These are phyloP conservation scores for Euwallacea fornicatus DNA, from an alignment of 1,140 invertebrate genomes.

Conservation along the genomic window DNA sequence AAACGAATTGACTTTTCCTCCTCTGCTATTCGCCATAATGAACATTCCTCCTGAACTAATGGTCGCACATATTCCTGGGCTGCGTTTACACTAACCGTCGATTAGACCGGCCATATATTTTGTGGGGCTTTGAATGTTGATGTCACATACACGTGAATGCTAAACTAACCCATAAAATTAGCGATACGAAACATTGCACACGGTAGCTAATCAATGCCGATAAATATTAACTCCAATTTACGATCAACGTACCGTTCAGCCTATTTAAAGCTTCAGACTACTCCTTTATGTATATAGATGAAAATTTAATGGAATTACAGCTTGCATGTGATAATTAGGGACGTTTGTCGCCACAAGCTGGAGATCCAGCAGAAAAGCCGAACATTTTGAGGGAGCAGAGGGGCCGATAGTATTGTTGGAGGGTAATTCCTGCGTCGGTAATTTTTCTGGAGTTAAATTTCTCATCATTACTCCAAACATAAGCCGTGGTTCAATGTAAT, in stretches of 20 bases:
- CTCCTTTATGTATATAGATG: neutral
- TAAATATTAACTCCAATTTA: conserved; percentile 27
- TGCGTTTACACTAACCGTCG: conserved; percentile 9
- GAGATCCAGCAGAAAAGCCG: no score
- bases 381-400: no score
- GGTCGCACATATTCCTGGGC: neutral
- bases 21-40: neutral
- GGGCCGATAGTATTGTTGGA: no score
- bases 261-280: neutral
- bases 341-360: no score
- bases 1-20: neutral
- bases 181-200: conserved; percentile 16
- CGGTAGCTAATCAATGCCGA: conserved; percentile 16
- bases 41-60: neutral
- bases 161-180: conserved; percentile 26
- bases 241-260: neutral
- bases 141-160: conserved; percentile 27
- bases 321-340: neutral
- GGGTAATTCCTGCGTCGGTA: no score
- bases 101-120: conserved; percentile 17
- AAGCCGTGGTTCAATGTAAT: no score
- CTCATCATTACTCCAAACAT: no score
- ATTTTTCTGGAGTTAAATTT: no score
- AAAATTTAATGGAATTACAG: neutral
- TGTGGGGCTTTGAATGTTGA: conserved; percentile 10